Evolutionary conservation across 2,888 invertebrate genomes (phyloP), one percentile per base, ranked within the genome.

Genomic region (Conchocele bisecta): DNA sequence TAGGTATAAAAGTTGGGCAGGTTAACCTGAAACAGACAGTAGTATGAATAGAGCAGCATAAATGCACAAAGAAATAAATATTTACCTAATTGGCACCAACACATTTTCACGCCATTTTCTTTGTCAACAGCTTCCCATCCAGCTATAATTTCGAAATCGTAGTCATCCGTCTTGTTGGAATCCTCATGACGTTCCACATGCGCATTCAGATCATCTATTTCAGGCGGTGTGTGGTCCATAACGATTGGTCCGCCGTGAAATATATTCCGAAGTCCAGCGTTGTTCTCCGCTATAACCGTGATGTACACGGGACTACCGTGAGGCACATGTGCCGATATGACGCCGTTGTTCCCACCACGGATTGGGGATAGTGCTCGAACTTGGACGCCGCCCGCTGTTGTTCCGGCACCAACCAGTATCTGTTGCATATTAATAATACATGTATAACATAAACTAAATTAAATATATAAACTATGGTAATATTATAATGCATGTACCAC

Each of bases 171-270:
- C 22, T 42, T 22, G n/a, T 42, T 15, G n/a, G 42, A 9, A 9
- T 42, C 42, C 7, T 17, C 6, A 24, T 7, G 22, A 24, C 15
- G 13, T 15, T 24, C 3, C 13, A 28, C 20, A n/a, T 24, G 13
- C 11, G 29, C 48, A n/a, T 24, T 15, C 13, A 70, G n/a, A 31
- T 66, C 29, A 24, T 17, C 37, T n/a, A 82, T 57, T 3, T 31
- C 24, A 31, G 83, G 83, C 9, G 75, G 58, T 1, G 83, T 82
- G n/a, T 75, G 68, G 41, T 83, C 83, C 15, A 81, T 46, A 13
- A 67, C 37, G 11, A 83, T 35, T 4, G 72, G 60, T 28, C 56
- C 9, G 2, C 78, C 66, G 2, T 48, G 17, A 50, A 82, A 82
- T 17, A 54, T 46, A 13, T 73, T 50, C 28, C 35, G 37, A 9